Evolutionary conservation across 2,797 vertebrate species (phyloP).

Genomic region (Percopsis omiscomaycus): DNA sequence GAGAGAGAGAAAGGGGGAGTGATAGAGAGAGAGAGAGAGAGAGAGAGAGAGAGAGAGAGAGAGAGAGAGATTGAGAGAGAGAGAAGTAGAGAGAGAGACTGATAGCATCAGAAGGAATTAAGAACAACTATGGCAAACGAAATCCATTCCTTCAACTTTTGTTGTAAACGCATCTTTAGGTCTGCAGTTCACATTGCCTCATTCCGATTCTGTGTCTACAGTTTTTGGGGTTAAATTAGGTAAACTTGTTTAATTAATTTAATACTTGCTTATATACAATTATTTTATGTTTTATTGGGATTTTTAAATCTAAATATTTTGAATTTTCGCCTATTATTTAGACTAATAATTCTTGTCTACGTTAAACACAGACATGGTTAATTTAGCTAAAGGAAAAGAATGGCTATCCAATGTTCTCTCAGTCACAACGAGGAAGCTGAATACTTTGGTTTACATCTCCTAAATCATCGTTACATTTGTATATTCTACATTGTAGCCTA

Average conservation of each 20-base stretch:
- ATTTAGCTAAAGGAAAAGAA: no score
- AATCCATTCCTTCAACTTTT: conserved; percentile 43
- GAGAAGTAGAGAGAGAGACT: background rate
- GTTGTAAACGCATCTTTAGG: conserved; percentile 8
- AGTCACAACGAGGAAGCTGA: no score
- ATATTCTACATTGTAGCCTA: no score
- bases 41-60: conserved; percentile 7
- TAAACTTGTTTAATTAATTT: background rate
- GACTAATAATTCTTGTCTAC: no score
- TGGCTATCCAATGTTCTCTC: no score
- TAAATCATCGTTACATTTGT: no score
- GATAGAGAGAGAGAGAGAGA: conserved; percentile 21
- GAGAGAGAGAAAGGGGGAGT: conserved; percentile 13
- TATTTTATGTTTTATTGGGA: background rate
- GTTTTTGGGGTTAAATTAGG: background rate
- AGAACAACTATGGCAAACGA: conserved; percentile 40
- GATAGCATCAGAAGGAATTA: background rate
- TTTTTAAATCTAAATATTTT: background rate
- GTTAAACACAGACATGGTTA: no score
- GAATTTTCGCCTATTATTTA: background rate
- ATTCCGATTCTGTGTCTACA: background rate
- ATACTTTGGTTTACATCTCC: no score
- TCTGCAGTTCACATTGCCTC: background rate
- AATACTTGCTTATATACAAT: background rate
- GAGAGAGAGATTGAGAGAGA: conserved; percentile 12